A percentile compares a stretch with the other conserved stretches of the same genome.
These are phyloP conservation scores for Lipophrys pholis DNA, from an alignment of 2,113 vertebrate genomes.

Conservation along the genomic window DNA sequence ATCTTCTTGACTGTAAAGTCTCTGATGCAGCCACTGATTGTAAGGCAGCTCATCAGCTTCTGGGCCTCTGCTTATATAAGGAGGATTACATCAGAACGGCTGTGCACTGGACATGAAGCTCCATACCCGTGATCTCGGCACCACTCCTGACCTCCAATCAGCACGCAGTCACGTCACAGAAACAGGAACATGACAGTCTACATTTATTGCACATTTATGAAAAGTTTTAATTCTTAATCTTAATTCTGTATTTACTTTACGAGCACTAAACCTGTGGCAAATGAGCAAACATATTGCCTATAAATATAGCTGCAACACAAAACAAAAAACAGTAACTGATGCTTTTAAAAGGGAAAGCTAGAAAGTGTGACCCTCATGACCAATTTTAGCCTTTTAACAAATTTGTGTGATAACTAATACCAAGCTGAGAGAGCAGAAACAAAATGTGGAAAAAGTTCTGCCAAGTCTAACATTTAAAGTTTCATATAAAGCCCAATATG, in stretches of 20 bases:
- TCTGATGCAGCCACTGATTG: constrained; percentile 33
- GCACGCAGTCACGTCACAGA: constrained; percentile 5
- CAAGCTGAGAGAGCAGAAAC: too few species aligned
- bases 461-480: too few species aligned
- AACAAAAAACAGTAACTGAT: too few species aligned
- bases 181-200: neutral
- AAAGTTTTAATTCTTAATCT: neutral
- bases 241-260: neutral
- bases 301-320: too few species aligned
- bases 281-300: too few species aligned
- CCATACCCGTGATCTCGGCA: constrained; percentile 45
- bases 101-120: constrained; percentile 52
- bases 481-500: too few species aligned
- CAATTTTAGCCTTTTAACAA: too few species aligned
- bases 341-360: too few species aligned
- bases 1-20: constrained; percentile 63
- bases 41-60: constrained; percentile 58
- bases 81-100: constrained; percentile 72
- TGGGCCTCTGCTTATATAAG: constrained; percentile 72
- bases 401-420: too few species aligned
- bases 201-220: neutral
- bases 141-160: constrained; percentile 34
- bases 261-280: neutral
- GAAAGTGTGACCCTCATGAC: too few species aligned
- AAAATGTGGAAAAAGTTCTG: too few species aligned